These are phyloP conservation scores for Metacarcinus magister DNA, from an alignment of 2,888 invertebrate species.

Conservation along the genomic window DNA sequence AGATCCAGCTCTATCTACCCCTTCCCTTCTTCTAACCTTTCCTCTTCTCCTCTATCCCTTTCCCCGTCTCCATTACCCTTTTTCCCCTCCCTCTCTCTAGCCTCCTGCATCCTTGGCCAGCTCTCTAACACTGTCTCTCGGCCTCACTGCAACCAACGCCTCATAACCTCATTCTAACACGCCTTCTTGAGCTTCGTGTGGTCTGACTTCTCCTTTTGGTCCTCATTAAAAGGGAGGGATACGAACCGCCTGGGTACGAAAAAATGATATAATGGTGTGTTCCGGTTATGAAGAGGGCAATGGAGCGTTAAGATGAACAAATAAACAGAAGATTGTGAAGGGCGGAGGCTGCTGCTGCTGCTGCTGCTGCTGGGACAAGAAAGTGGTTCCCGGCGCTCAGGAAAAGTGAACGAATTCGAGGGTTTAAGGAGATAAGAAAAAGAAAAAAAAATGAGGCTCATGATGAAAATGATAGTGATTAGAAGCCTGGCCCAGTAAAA, in stretches of 20 bases:
- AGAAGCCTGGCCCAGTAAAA: background rate
- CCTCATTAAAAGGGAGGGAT: too few relatives aligned
- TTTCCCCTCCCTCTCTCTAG: background rate
- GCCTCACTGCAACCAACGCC: background rate
- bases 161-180: background rate
- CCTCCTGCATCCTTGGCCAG: background rate
- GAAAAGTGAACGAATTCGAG: background rate
- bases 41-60: background rate
- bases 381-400: background rate
- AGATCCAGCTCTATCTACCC: background rate
- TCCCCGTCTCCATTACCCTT: background rate
- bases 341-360: background rate
- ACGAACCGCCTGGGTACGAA: background rate
- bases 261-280: background rate
- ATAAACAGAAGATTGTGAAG: background rate
- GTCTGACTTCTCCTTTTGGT: too few relatives aligned
- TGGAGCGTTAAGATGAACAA: constrained; percentile 12
- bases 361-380: too few relatives aligned
- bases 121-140: background rate
- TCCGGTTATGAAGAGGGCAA: background rate
- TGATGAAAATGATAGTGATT: constrained; percentile 9
- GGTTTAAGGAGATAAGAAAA: background rate
- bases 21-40: background rate
- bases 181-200: too few relatives aligned
- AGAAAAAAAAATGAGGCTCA: background rate